Percentiles rank a stretch among this genome's conserved stretches.
phyloP scores from a whole-genome alignment of 2,113 vertebrate genomes.

The Notechis scutatus region DNA sequence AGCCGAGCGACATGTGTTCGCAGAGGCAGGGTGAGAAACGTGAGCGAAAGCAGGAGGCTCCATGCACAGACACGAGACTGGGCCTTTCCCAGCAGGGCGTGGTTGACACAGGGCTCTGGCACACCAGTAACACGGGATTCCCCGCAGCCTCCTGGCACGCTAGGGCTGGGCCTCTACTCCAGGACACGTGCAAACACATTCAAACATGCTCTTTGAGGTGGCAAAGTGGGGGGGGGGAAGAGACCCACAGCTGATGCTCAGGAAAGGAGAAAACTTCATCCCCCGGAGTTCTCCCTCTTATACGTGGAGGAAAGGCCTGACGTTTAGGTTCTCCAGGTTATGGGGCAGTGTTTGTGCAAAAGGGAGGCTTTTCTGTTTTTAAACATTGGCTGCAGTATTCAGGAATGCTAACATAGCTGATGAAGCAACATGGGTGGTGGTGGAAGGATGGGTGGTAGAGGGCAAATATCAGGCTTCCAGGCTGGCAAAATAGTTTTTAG shows the following conservation, averaged over 20 bases:
- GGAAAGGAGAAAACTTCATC: not conserved
- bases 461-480: too few relatives aligned
- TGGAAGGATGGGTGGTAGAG: too few relatives aligned
- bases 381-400: too few relatives aligned
- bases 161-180: not conserved
- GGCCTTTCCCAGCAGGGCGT: not conserved
- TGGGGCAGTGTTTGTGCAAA: not conserved
- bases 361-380: not conserved
- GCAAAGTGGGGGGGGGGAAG: not conserved
- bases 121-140: slow-evolving; percentile 11
- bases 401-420: too few relatives aligned
- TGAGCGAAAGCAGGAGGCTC: slow-evolving; percentile 1
- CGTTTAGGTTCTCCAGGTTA: not conserved
- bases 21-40: slow-evolving; percentile 2
- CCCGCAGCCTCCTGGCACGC: not conserved
- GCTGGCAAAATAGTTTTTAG: too few relatives aligned
- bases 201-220: not conserved
- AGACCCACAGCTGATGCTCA: not conserved
- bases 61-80: slow-evolving; percentile 8
- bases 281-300: not conserved
- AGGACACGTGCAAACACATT: not conserved
- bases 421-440: too few relatives aligned
- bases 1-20: slow-evolving; percentile 15
- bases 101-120: not conserved
- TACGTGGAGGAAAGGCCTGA: not conserved